Conservation (phyloP, 2,113 vertebrate species). For the Hirundichthys speculiger region DNA sequence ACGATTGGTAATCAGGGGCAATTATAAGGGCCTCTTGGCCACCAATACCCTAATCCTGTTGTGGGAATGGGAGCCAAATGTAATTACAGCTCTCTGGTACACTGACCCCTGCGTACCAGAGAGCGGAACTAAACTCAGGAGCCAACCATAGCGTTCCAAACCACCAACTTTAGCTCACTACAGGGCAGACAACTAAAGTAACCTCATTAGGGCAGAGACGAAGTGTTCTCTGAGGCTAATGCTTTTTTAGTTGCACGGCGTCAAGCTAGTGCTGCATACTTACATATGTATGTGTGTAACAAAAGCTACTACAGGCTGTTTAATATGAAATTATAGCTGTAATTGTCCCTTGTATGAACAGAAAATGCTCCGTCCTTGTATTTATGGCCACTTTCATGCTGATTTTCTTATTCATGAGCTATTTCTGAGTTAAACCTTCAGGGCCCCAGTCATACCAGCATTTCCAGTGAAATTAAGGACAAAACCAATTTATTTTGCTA, state of each 20-base stretch:
- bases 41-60: constrained; percentile 75
- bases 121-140: constrained; percentile 59
- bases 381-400: not conserved
- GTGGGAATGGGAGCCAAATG: constrained; percentile 66
- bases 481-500: constrained; percentile 12
- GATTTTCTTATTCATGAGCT: not conserved
- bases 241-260: constrained; percentile 17
- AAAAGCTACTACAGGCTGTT: not conserved
- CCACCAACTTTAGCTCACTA: constrained; percentile 31
- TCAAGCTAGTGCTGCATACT: too few relatives aligned
- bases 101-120: constrained; percentile 39
- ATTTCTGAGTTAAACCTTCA: not conserved
- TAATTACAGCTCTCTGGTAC: constrained; percentile 66
- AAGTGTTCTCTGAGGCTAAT: constrained; percentile 22
- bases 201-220: constrained; percentile 27
- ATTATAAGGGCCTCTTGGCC: constrained; percentile 73
- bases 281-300: too few relatives aligned
- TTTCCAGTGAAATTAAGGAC: not conserved
- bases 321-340: not conserved
- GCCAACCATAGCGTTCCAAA: constrained; percentile 41
- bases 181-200: constrained; percentile 12
- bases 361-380: too few relatives aligned
- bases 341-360: not conserved
- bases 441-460: not conserved
- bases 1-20: constrained; percentile 73